Evolutionary conservation across 2,888 invertebrate genomes (phyloP).

Genomic region (Oxystoma pomonae): DNA sequence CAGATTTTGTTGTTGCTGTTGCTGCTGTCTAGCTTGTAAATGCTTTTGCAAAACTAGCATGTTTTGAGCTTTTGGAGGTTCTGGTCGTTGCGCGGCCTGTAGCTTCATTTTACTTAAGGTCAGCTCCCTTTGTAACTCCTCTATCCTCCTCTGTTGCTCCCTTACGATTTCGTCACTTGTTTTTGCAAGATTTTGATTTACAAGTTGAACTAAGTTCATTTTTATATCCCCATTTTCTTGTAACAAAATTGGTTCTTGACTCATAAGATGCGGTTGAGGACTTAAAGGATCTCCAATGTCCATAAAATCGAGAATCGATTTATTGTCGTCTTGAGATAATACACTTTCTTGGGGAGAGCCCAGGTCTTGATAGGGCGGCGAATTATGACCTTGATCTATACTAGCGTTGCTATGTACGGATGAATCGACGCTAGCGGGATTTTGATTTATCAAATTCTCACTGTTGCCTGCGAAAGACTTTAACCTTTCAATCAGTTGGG

Average conservation of each 20-base stretch:
- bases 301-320: constrained; percentile 37
- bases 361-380: constrained; percentile 48
- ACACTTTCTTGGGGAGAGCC: constrained; percentile 39
- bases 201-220: background rate
- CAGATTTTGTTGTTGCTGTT: constrained; percentile 58
- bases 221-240: constrained; percentile 7
- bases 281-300: constrained; percentile 51
- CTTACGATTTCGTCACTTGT: constrained; percentile 67
- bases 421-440: constrained; percentile 34
- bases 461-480: constrained; percentile 59
- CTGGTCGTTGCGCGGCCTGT: constrained; percentile 54
- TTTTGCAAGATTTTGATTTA: background rate
- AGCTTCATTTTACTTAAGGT: constrained; percentile 74
- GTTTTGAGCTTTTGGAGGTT: constrained; percentile 42
- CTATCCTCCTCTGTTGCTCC: constrained; percentile 83
- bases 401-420: constrained; percentile 38
- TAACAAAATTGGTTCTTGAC: constrained; percentile 27
- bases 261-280: constrained; percentile 44
- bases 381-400: constrained; percentile 47
- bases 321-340: constrained; percentile 32
- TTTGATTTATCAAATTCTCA: constrained; percentile 26
- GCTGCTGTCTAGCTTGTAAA: constrained; percentile 42
- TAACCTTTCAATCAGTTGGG: constrained; percentile 87
- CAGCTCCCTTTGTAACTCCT: constrained; percentile 78
- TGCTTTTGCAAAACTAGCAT: constrained; percentile 43